Conservation (phyloP, 2,113 vertebrate genomes). For the Muntiacus reevesi region DNA sequence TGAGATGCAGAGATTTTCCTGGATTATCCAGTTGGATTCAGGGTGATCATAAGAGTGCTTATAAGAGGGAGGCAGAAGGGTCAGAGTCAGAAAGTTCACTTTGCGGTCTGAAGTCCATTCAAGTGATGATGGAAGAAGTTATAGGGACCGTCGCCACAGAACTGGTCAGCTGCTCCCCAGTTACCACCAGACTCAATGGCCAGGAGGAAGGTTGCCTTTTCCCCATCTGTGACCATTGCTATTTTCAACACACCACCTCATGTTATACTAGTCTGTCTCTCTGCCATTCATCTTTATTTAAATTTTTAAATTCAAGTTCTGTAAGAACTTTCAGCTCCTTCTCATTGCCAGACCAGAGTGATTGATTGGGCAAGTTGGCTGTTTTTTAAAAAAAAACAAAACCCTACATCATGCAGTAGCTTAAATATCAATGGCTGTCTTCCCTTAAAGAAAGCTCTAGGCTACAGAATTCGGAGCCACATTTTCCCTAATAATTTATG, state of each 20-base stretch:
- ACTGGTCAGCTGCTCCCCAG: not conserved
- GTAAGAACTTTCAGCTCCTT: not conserved
- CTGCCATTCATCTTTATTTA: not conserved
- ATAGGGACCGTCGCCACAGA: not conserved
- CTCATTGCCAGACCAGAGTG: not conserved
- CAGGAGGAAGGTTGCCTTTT: not conserved
- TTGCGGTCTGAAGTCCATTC: not conserved
- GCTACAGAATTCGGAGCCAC: not conserved
- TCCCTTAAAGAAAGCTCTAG: not conserved
- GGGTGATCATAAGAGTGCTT: not conserved
- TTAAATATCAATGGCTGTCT: not conserved
- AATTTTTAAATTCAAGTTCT: not conserved
- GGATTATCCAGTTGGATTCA: not conserved
- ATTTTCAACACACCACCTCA: not conserved
- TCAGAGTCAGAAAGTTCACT: not conserved
- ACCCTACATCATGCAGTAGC: not conserved
- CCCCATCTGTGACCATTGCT: not conserved
- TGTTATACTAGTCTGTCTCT: not conserved
- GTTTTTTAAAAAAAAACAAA: not conserved
- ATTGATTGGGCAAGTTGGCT: not conserved
- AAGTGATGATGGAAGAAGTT: not conserved
- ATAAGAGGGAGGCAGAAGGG: not conserved
- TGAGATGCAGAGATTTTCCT: not conserved
- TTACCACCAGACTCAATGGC: not conserved
- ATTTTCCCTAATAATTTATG: not conserved